Percentiles rank a stretch among this genome's conserved stretches.
Evolutionary conservation across 2,888 invertebrate genomes (phyloP).

Genomic region (Tolmerus cingulatus): DNA sequence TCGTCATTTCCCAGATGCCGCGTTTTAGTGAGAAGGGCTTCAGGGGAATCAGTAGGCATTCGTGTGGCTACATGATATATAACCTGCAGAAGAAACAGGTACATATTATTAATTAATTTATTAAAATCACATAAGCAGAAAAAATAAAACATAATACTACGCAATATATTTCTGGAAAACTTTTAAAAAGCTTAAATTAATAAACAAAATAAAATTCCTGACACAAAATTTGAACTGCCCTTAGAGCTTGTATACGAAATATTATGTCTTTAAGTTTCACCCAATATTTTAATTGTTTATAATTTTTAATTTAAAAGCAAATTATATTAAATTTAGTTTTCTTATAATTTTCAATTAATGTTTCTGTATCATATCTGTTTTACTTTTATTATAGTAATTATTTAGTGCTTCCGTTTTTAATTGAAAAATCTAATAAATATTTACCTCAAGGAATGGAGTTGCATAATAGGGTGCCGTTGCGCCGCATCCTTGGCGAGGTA

Average conservation of each 20-base stretch:
- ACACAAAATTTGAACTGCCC: too few relatives aligned
- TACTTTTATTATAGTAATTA: background rate
- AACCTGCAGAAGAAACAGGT: conserved; percentile 56
- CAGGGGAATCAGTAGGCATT: conserved; percentile 90
- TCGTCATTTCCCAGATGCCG: conserved; percentile 97
- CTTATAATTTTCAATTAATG: too few relatives aligned
- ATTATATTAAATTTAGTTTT: too few relatives aligned
- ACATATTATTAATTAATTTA: background rate
- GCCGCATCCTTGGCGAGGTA: conserved; percentile 89
- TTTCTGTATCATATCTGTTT: background rate
- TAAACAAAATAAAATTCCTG: too few relatives aligned
- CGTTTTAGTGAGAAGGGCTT: conserved; percentile 89
- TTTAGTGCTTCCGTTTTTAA: background rate
- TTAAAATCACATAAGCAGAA: background rate
- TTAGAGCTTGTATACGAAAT: too few relatives aligned
- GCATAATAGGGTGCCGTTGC: conserved; percentile 95
- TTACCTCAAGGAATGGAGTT: conserved; percentile 86
- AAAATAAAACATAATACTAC: background rate
- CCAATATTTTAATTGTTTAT: too few relatives aligned
- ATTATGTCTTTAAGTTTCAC: too few relatives aligned
- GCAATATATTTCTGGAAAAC: too few relatives aligned
- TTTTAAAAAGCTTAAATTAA: too few relatives aligned
- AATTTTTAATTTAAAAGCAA: too few relatives aligned
- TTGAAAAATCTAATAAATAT: background rate
- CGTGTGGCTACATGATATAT: conserved; percentile 98